Conservation (phyloP, 2,113 vertebrate species). For the Microtus montanus region DNA sequence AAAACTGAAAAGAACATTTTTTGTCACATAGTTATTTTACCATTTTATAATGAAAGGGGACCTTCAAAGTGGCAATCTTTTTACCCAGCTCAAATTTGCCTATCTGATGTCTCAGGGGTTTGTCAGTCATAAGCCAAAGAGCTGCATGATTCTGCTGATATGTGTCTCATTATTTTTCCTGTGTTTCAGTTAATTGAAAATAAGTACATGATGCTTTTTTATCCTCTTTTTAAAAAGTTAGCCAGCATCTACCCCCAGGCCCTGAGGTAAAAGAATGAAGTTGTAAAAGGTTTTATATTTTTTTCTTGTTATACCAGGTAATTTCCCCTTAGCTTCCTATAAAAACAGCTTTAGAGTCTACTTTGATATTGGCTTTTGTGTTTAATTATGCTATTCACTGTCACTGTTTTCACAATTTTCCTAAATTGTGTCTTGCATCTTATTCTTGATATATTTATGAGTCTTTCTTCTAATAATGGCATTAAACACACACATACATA, state of each 20-base stretch:
- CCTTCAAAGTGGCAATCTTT: background rate
- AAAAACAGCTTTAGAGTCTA: background rate
- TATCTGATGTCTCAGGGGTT: background rate
- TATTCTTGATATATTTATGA: background rate
- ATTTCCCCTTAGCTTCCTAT: background rate
- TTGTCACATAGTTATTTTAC: background rate
- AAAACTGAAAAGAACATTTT: background rate
- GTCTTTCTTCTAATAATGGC: background rate
- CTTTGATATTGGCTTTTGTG: background rate
- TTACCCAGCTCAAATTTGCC: background rate
- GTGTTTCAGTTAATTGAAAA: constrained; percentile 17
- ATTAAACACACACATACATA: background rate
- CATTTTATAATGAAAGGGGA: background rate
- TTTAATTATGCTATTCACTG: background rate
- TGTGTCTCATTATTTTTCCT: background rate
- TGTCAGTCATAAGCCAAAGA: background rate
- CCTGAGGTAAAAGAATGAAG: background rate
- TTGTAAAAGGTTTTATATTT: background rate
- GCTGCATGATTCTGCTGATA: background rate
- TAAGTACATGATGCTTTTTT: background rate
- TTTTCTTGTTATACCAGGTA: background rate
- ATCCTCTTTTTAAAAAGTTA: background rate
- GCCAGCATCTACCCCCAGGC: background rate
- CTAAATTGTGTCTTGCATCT: background rate
- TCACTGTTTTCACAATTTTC: background rate